Percentiles rank a stretch among this genome's conserved stretches.
Evolutionary conservation across 2,888 invertebrate genomes (phyloP).

Genomic region (Eudasyphora cyanicolor): DNA sequence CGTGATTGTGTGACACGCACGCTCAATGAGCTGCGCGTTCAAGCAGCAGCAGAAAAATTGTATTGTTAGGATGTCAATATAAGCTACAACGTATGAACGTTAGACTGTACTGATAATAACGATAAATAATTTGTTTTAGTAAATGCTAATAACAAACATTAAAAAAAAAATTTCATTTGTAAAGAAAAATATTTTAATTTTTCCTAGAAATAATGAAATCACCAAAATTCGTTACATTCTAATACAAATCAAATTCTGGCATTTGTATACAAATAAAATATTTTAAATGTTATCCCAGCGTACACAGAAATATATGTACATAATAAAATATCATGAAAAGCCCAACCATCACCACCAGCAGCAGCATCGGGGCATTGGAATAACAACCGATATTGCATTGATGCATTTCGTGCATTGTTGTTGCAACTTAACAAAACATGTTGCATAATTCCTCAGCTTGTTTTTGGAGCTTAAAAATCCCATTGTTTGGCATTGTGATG

Average conservation of each 20-base stretch:
- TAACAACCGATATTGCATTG: too few relatives aligned
- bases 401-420: background rate
- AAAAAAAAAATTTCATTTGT: too few relatives aligned
- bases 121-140: too few relatives aligned
- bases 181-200: too few relatives aligned
- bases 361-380: too few relatives aligned
- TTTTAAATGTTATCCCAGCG: background rate
- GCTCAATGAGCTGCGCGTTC: background rate
- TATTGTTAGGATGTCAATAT: background rate
- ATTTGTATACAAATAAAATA: background rate
- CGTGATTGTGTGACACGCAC: background rate
- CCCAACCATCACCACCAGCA: background rate
- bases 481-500: background rate
- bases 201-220: too few relatives aligned
- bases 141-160: too few relatives aligned
- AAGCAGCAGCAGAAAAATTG: background rate
- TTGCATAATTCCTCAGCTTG: slow-evolving; percentile 13
- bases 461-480: background rate
- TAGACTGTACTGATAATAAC: too few relatives aligned
- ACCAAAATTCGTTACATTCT: too few relatives aligned
- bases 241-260: too few relatives aligned
- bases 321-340: background rate
- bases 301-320: slow-evolving; percentile 11
- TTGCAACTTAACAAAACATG: background rate
- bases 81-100: background rate